Evolutionary conservation across 2,797 vertebrate genomes (phyloP), one percentile per base, ranked within the genome.

Genomic region (Alexandromys oeconomus): DNA sequence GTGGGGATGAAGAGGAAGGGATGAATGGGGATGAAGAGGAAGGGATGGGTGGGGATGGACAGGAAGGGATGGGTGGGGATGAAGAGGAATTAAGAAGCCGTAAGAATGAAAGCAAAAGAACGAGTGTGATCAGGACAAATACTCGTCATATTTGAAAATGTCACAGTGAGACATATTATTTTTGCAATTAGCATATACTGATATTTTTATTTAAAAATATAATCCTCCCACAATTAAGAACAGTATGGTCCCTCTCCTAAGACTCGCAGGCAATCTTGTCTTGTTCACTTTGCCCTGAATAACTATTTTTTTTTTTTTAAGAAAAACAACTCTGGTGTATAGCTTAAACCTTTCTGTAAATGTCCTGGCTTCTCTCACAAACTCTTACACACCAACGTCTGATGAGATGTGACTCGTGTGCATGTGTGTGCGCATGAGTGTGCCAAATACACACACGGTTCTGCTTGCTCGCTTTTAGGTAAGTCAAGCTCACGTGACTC

Each of bases 391-490:
- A 13, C 31, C 81, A 79, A 15, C 6, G 59, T 29, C 78, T 92
- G 51, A 93, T 0, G 21, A 23, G 57, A 59, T 59, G 57, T 67
- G 51, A 34, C 25, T 94, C 23, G 3, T 15, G 23, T 86, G 67
- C 46, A 0, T 93, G 19, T 15, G 11, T 80, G 19, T 69, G 0
- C 17, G n/a, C 69, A 15, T 34, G 48, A 9, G 27, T 6, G 6
- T 81, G 13, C 6, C 65, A 27, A 78, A 59, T 31, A 59, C 48
- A 9, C 10, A 76, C 21, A 88, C 17, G 51, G 34, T 43, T 27
- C 14, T 29, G 65, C 51, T 96, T 85, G 48, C 37, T 92, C 86
- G 88, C 93, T 87, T 54, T 91, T 92, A 91, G 86, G 54, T 84
- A 91, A 87, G 19, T 87, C 61, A 46, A 92, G 48, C 15, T 95